Conservation (phyloP, 2,797 vertebrate species). For the Xenops minutus region DNA sequence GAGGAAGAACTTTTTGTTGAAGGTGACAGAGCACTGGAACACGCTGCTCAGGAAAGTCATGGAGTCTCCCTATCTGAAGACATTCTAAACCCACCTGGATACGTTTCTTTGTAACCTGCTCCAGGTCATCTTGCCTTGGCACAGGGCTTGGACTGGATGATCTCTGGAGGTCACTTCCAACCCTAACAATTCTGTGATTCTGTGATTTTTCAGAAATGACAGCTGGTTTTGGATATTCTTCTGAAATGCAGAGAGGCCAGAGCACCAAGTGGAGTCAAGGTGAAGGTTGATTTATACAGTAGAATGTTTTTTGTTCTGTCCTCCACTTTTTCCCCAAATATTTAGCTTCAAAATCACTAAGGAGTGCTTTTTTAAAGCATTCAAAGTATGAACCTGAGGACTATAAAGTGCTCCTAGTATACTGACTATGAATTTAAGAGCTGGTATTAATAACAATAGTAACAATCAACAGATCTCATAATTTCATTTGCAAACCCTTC, state of each 20-base stretch:
- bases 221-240: neutral
- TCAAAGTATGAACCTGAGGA: neutral
- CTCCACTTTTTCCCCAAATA: neutral
- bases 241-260: neutral
- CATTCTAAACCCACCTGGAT: fast-evolving
- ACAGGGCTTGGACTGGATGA: neutral
- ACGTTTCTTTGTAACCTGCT: fast-evolving
- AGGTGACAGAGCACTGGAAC: neutral
- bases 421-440: neutral
- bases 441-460: neutral
- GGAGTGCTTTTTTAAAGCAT: neutral
- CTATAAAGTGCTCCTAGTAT: neutral
- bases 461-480: neutral
- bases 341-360: neutral
- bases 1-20: neutral
- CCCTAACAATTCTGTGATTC: neutral
- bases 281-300: neutral
- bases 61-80: neutral
- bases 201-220: neutral
- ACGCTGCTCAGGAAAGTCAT: fast-evolving
- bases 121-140: neutral
- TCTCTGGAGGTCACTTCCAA: neutral
- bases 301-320: neutral
- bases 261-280: neutral
- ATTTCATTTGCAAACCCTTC: neutral